Evolutionary conservation across 2,113 vertebrate species (phyloP).

Genomic region (Polypterus bichir): DNA sequence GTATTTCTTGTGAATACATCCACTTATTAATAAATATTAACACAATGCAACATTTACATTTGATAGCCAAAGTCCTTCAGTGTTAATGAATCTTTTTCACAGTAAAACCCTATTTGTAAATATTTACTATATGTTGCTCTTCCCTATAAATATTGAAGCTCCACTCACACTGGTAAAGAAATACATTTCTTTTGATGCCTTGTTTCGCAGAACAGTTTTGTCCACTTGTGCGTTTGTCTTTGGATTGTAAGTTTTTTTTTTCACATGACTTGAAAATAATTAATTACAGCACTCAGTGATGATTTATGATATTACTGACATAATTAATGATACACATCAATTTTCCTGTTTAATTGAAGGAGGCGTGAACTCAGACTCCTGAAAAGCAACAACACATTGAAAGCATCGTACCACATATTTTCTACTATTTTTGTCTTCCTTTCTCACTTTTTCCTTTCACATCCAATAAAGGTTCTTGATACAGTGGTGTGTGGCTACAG

Average conservation of each 20-base stretch:
- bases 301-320: constrained; percentile 91
- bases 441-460: not conserved
- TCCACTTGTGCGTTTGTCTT: constrained; percentile 65
- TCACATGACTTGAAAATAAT: constrained; percentile 81
- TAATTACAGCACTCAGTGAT: constrained; percentile 80
- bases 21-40: no score
- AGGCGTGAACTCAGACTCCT: constrained; percentile 45
- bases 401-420: constrained; percentile 26
- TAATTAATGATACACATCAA: constrained; percentile 96
- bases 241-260: constrained; percentile 66
- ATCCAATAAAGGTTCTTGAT: no score
- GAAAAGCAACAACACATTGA: constrained; percentile 42
- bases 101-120: no score
- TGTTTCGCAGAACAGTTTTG: constrained; percentile 37
- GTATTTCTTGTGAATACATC: no score
- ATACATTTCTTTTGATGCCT: constrained; percentile 28
- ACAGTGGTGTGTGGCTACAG: no score
- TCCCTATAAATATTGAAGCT: no score
- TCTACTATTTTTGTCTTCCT: constrained; percentile 1
- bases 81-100: no score
- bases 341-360: constrained; percentile 84
- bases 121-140: no score
- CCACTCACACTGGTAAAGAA: constrained; percentile 35
- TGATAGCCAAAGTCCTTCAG: no score
- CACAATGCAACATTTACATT: no score